Base-by-base conservation (phyloP, 2,113 vertebrate genomes). In the Bufo gargarizans region DNA sequence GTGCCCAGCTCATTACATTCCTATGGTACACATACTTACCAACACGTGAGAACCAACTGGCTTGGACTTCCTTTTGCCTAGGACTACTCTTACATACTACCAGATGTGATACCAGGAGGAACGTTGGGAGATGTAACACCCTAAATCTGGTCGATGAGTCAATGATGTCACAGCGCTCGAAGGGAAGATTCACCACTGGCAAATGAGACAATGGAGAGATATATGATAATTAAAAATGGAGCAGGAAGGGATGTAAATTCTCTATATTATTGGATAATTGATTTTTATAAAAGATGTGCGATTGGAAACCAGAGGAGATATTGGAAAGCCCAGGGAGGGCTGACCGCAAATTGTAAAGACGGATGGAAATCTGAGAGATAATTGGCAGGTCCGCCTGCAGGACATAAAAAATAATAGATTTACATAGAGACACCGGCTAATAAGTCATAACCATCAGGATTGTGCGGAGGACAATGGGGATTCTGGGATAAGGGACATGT, bases 221-320 rank as follows among this genome's bases (percentile, higher is more conserved):
- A 83, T 76, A 88, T 88, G 86, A 61, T 84, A 88, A 88, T 88
- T 88, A 81, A 84, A 88, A 78, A 55, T 53, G 74, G 87, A 55
- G n/a, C 61, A 80, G 71, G 61, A 55, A 2, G 47, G 74, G 87
- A 88, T 88, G 72, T 74, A 88, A 88, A 84, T 77, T 83, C 81
- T 77, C 49, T 58, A 83, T 88, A 88, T 88, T 88, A 88, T 88
- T 84, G 81, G 87, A 65, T 84, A 63, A 88, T 88, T 77, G 87
- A 88, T 88, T 88, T 88, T 55, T 67, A 83, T 67, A 83, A 50
- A 83, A 67, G 81, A 83, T 50, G 33, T 22, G 80, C 12, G 71
- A 83, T 88, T 47, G 67, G 87, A 77, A 88, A 58, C 20, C 53
- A 17, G 67, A 72, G 16, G n/a, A 53, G 20, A 50, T 82, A 72